Evolutionary conservation across 2,797 vertebrate genomes (phyloP), one percentile per base, ranked within the genome.

Genomic region (Philypnodon macrostomus): DNA sequence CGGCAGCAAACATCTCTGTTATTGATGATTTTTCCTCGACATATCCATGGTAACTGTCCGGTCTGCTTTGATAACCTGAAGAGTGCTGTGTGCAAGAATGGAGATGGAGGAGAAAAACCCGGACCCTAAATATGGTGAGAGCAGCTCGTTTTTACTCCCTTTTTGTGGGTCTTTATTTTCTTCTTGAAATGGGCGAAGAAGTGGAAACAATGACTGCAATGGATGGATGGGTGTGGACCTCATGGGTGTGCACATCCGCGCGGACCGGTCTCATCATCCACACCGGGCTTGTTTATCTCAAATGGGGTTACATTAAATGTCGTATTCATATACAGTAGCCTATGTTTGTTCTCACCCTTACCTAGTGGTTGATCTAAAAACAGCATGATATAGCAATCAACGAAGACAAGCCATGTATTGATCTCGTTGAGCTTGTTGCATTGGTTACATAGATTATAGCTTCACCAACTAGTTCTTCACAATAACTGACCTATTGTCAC

Each of bases 41-140:
- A 84, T 83, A 80, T 85, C 83, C 67, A 85, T 83, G 81, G 79
- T 84, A 79, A 82, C 83, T 76, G 66, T 64, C 61, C 77, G 41
- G 73, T 73, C 58, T 16, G 45, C 38, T 70, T 33, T 77, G 46
- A 80, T 39, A 67, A 37, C 65, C 62, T 51, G 50, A 40, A 9
- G 58, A 52, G 33, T 67, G 44, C 44, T 12, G 37, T 19, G 60
- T 10, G 50, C 30, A 53, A 77, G 38, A 72, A 89, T 90, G 89
- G 88, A 90, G 57, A 58, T 73, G 56, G 86, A 89, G 41, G 88
- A 87, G 18, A 90, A 88, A 77, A 88, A 69, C 6, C 79, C 81
- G 14, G 87, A 89, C 47, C 50, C 80, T 1, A 90, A 90, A 86
- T 89, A 85, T 67, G 88, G 89, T 90, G 74, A 85, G 85, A 67